Percentiles rank a stretch among this genome's conserved stretches.
phyloP scores from a whole-genome alignment of 1,140 invertebrate species.

The Holcopasites calliopsidis region DNA sequence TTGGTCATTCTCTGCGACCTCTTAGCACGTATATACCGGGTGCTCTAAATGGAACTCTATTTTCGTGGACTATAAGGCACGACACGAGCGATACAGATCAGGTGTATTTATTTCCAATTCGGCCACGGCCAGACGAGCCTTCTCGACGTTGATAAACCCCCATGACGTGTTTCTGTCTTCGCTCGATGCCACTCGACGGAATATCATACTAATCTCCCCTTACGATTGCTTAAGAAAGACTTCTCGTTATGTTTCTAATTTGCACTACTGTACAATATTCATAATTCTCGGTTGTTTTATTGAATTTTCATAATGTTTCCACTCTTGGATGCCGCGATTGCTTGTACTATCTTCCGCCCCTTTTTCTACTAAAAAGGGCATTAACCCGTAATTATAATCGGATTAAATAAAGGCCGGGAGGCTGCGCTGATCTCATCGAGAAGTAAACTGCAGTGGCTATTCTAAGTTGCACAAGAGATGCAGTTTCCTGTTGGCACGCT shows the following conservation, averaged over 20 bases:
- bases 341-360: too few relatives aligned
- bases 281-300: accelerated
- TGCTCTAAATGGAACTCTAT: conserved; percentile 75
- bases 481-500: conserved; percentile 34
- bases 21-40: conserved; percentile 67
- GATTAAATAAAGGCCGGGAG: neutral
- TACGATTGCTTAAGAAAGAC: neutral
- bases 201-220: neutral
- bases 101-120: conserved; percentile 77
- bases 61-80: conserved; percentile 62
- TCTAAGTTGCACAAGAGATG: neutral
- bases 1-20: conserved; percentile 65
- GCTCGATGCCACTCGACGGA: neutral
- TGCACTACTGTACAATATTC: too few relatives aligned
- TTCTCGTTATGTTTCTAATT: too few relatives aligned
- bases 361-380: neutral
- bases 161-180: conserved; percentile 26
- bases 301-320: neutral
- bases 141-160: conserved; percentile 12
- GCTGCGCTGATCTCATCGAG: neutral
- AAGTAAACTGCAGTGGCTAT: neutral
- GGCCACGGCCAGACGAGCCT: conserved; percentile 75
- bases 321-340: too few relatives aligned
- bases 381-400: too few relatives aligned
- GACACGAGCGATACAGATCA: conserved; percentile 44